Conservation (phyloP, 2,888 invertebrate genomes). For the Agelastica alni region DNA sequence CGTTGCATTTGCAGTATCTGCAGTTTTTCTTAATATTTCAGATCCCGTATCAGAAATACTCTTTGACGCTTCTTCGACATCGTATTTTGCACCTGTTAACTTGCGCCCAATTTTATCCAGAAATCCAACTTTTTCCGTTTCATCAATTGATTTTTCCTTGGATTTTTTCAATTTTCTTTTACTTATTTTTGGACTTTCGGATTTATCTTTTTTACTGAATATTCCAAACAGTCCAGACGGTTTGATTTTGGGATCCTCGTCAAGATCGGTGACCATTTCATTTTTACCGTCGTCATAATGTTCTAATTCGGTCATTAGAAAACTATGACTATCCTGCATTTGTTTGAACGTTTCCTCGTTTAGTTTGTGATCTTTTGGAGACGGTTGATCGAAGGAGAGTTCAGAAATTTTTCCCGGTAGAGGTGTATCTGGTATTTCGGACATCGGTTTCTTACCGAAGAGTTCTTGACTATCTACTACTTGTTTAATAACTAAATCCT, state of each 20-base stretch:
- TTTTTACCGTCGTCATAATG: slow-evolving; percentile 46
- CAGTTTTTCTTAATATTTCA: slow-evolving; percentile 8
- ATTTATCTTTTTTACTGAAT: slow-evolving; percentile 40
- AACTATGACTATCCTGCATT: slow-evolving; percentile 40
- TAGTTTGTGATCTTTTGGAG: background rate
- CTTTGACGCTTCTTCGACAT: slow-evolving; percentile 25
- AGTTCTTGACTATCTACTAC: slow-evolving; percentile 19
- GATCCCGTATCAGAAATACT: background rate
- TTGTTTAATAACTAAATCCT: background rate
- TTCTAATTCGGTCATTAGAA: slow-evolving; percentile 43
- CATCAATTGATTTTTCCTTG: slow-evolving; percentile 34
- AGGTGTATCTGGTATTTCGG: slow-evolving; percentile 31
- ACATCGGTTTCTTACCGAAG: slow-evolving; percentile 36
- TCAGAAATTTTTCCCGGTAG: slow-evolving; percentile 21
- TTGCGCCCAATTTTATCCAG: slow-evolving; percentile 38
- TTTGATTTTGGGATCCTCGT: slow-evolving; percentile 36
- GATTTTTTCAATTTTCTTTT: slow-evolving; percentile 40
- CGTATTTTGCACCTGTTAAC: slow-evolving; percentile 29
- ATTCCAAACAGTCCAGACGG: slow-evolving; percentile 42
- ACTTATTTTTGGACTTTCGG: slow-evolving; percentile 36
- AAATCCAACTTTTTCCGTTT: slow-evolving; percentile 31
- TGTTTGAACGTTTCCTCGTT: slow-evolving; percentile 25
- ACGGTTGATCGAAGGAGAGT: background rate
- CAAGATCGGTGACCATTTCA: slow-evolving; percentile 39
- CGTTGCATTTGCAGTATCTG: background rate